Base-by-base conservation (phyloP, 92 coral and sea anemone species). In the Actinernus sp. region DNA sequence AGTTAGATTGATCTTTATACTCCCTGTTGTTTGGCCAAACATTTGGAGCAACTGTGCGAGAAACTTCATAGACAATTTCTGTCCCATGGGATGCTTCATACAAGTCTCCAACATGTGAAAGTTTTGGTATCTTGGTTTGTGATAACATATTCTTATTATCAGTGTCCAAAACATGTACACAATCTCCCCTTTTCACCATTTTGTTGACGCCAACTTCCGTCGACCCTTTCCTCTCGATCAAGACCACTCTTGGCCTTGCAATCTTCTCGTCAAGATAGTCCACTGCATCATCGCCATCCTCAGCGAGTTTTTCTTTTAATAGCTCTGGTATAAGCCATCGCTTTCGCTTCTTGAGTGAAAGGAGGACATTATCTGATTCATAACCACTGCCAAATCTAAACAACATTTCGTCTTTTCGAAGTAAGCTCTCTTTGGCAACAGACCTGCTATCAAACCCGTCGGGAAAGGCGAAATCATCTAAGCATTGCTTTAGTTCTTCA, bases 311-410 rank as follows among this genome's bases (percentile, higher is more conserved):
- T 23, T 87, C 72, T 58, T 46, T 74, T 55, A 87, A 56, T 20
- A 75, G 39, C 7, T 46, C 40, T 1, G 89, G 76, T 21, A 82
- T 17, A 34, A 82, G 81, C 93, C 93, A 87, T 36, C 93, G 67
- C 58, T 87, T 81, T 8, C 70, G 79, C 51, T 87, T 87, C 48
- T 79, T 79, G 26, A 87, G 54, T 3, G 93, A 82, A 31, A 82
- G 65, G 43, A 81, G 10, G 33, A 82, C 28, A 6, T 56, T 48
- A 39, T 60, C 24, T 23, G 58, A 47, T n/a, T 34, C 52, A 26
- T 27, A 63, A 9, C 80, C 79, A 36, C 61, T 31, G 1, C 56
- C 26, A 10, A 47, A 57, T 26, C 48, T 55, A 3, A 28, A 26
- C n/a, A 45, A 22, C 55, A 46, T 29, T 10, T 49, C 69, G 2